A percentile compares a stretch with the other conserved stretches of the same genome.
phyloP scores from a whole-genome alignment of 92 coral and sea anemone genomes.

The Phenganax subtilis region DNA sequence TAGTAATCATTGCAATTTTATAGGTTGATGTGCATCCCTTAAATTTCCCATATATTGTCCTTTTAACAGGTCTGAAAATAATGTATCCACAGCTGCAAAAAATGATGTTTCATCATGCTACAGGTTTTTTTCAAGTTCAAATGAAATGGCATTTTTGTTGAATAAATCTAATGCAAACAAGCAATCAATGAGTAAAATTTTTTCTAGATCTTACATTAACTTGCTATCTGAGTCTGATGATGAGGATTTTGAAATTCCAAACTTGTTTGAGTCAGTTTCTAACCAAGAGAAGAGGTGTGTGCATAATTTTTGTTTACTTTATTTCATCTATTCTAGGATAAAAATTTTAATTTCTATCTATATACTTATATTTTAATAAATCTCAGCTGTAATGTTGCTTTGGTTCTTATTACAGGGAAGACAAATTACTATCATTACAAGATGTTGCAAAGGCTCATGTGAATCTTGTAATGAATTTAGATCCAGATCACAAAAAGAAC shows the following conservation, averaged over 20 bases:
- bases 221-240: slow-evolving; percentile 1
- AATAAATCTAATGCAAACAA: too few relatives aligned
- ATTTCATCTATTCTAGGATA: background rate
- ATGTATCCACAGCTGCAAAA: too few relatives aligned
- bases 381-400: too few relatives aligned
- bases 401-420: background rate
- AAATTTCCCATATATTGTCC: too few relatives aligned
- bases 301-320: background rate
- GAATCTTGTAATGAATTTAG: background rate
- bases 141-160: too few relatives aligned
- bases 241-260: slow-evolving; percentile 7
- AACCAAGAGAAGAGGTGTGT: background rate
- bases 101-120: too few relatives aligned
- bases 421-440: background rate
- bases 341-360: background rate
- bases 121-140: too few relatives aligned
- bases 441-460: background rate
- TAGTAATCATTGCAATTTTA: too few relatives aligned
- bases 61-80: too few relatives aligned
- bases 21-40: too few relatives aligned
- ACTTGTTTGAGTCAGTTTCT: background rate
- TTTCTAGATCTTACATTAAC: background rate
- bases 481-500: background rate
- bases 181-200: too few relatives aligned
- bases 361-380: too few relatives aligned